These are phyloP conservation scores for Onychomys torridus DNA, from an alignment of 2,797 vertebrate species.

Conservation along the genomic window DNA sequence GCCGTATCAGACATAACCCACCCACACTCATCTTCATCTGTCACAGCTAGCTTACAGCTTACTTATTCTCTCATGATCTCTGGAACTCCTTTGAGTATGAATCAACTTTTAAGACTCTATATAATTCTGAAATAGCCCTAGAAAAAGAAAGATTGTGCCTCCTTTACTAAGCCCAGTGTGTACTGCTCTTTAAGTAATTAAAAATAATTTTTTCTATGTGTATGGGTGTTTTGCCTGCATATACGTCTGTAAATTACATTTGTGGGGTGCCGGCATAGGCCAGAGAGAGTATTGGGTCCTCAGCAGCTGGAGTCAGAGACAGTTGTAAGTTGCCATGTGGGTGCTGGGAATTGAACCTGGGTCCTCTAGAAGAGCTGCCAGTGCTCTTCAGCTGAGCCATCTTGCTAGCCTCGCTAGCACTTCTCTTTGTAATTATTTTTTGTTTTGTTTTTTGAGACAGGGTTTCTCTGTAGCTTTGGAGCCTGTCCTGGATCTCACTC, in stretches of 20 bases:
- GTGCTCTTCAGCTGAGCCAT: neutral
- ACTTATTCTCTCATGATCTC: neutral
- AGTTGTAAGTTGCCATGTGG: neutral
- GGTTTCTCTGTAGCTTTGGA: no score
- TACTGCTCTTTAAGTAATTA: neutral
- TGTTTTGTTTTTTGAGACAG: no score
- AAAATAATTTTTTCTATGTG: neutral
- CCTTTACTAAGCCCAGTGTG: slow-evolving; percentile 22
- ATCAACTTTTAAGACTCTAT: slow-evolving; percentile 24
- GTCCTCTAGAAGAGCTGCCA: neutral
- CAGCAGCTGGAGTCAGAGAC: neutral
- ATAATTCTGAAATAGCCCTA: neutral
- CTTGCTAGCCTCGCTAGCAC: no score
- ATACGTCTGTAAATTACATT: neutral
- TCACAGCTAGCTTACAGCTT: neutral
- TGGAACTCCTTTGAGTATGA: slow-evolving; percentile 40
- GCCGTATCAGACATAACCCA: neutral
- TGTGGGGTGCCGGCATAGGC: neutral
- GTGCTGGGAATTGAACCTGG: neutral
- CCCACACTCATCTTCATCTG: neutral
- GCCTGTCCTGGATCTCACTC: no score
- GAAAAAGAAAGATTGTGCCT: neutral
- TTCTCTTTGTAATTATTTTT: neutral
- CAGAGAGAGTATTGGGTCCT: neutral
- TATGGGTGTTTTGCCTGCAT: neutral